These are phyloP conservation scores for Alentia gelatinosa DNA, from an alignment of 2,888 invertebrate species.

Conservation along the genomic window DNA sequence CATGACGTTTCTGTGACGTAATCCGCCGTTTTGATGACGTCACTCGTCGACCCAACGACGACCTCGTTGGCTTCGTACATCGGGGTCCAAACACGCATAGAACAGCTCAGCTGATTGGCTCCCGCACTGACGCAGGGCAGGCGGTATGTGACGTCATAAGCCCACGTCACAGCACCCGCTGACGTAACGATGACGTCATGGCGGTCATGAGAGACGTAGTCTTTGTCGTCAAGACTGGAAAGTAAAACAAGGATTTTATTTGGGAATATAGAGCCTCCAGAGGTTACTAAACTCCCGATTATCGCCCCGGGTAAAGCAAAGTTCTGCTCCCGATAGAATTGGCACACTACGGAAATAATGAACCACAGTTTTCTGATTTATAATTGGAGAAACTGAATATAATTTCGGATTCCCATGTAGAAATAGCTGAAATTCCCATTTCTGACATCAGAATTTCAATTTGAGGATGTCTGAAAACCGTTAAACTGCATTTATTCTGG, in stretches of 20 bases:
- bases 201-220: background rate
- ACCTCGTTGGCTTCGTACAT: background rate
- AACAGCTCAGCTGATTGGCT: background rate
- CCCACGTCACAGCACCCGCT: background rate
- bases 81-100: background rate
- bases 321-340: too few species aligned
- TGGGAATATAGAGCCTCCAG: too few species aligned
- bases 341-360: too few species aligned
- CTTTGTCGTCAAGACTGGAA: background rate
- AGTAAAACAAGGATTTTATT: background rate
- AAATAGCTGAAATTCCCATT: too few species aligned
- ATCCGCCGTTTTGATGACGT: background rate
- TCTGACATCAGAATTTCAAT: too few species aligned
- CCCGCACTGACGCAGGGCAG: background rate
- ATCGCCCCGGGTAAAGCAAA: too few species aligned
- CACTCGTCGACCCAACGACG: background rate
- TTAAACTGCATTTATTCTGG: too few species aligned
- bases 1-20: background rate
- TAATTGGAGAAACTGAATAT: too few species aligned
- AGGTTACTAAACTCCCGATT: too few species aligned
- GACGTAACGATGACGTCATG: slow-evolving; percentile 5
- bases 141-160: background rate
- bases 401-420: too few species aligned
- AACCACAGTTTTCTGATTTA: too few species aligned
- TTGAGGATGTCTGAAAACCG: too few species aligned